Percentiles rank a stretch among this genome's conserved stretches.
phyloP scores from a whole-genome alignment of 2,797 vertebrate genomes.

The Myotis planiceps region DNA sequence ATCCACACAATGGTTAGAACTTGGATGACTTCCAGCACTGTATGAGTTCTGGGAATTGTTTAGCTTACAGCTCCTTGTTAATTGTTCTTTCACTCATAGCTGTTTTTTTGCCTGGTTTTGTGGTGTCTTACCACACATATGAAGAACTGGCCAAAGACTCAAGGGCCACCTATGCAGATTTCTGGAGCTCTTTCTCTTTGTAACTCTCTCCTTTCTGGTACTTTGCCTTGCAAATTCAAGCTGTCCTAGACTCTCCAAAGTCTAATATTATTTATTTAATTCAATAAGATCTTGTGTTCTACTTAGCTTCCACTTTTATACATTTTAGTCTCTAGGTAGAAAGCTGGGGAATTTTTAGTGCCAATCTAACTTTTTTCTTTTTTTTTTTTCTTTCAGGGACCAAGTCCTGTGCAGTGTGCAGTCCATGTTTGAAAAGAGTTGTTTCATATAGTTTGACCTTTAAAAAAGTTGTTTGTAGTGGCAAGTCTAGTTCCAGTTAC shows the following conservation, averaged over 20 bases:
- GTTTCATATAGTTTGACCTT: not conserved
- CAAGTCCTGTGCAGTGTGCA: not conserved
- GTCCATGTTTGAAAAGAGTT: slow-evolving; percentile 17
- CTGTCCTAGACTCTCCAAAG: not conserved
- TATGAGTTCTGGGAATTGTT: slow-evolving; percentile 38
- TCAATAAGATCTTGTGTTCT: not conserved
- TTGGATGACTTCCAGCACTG: slow-evolving; percentile 33
- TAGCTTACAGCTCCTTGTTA: not conserved
- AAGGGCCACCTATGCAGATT: slow-evolving; percentile 37
- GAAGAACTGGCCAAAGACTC: slow-evolving; percentile 35
- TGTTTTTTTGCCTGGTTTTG: slow-evolving; percentile 37
- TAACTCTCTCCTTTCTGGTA: not conserved
- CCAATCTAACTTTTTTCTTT: not conserved
- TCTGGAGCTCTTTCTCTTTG: not conserved
- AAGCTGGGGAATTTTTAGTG: not conserved
- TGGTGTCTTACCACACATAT: slow-evolving; percentile 41
- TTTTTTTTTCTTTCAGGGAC: not conserved
- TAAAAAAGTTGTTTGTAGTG: not conserved
- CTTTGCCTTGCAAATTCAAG: not conserved
- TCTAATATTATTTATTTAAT: not conserved
- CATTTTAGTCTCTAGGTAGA: not conserved
- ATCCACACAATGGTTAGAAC: slow-evolving; percentile 17
- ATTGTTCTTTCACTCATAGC: not conserved
- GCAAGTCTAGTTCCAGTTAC: not conserved
- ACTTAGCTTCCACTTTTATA: not conserved